These are phyloP conservation scores for Poeciliopsis infans DNA, from an alignment of 2,797 vertebrate species.

Conservation along the genomic window DNA sequence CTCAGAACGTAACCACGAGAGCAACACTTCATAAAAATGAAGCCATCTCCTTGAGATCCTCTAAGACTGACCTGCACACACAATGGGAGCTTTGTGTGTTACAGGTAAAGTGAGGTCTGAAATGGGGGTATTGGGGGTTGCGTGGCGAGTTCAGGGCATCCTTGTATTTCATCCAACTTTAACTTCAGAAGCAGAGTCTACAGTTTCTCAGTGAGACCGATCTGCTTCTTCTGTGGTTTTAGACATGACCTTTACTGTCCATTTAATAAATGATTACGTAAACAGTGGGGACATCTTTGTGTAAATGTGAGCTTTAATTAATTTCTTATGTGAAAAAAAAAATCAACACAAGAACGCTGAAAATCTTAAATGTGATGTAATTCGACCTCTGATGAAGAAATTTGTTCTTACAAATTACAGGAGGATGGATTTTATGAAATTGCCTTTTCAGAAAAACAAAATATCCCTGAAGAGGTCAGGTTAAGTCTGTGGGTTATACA, in stretches of 20 bases:
- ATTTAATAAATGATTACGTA: conserved; percentile 35
- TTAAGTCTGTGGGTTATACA: no score
- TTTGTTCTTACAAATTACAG: neutral
- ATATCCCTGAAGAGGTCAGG: no score
- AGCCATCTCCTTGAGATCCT: conserved; percentile 7
- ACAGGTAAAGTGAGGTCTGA: conserved; percentile 65
- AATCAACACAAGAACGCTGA: no score
- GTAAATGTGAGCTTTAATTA: conserved; percentile 9
- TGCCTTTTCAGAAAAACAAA: neutral
- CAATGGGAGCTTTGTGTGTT: conserved; percentile 64
- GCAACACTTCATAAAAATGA: conserved; percentile 6
- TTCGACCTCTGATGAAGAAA: neutral
- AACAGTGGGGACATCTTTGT: conserved; percentile 30
- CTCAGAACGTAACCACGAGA: neutral
- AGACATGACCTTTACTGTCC: conserved; percentile 31
- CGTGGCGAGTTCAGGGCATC: conserved; percentile 55
- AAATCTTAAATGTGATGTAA: neutral
- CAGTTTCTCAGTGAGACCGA: conserved; percentile 32
- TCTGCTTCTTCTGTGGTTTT: conserved; percentile 60
- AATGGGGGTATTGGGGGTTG: conserved; percentile 16
- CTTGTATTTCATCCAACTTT: conserved; percentile 71
- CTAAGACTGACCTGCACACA: conserved; percentile 36
- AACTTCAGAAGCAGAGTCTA: conserved; percentile 28
- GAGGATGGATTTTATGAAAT: neutral
- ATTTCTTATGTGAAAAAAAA: neutral